Evolutionary conservation across 2,113 vertebrate genomes (phyloP), one percentile per base, ranked within the genome.

Genomic region (Laticauda colubrina): DNA sequence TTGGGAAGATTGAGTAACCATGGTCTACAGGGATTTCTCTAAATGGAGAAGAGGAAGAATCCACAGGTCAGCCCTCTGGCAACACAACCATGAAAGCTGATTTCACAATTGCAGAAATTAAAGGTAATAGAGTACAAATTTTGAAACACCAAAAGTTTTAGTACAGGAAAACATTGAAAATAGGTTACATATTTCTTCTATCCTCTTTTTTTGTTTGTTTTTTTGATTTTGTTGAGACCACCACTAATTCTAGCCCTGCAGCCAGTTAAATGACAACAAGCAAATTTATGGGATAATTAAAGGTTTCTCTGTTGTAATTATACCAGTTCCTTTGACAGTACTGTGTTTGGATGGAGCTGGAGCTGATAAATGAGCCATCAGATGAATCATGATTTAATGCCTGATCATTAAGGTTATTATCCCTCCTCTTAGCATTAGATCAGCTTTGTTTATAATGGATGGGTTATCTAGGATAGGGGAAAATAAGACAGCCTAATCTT

Each of bases 341-440:
- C 39, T 94, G 18, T 61, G 43, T 92, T 93, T 92, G 88, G 93
- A 93, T 91, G 85, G 18, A 95, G 95, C 91, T 95, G 88, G 91
- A 88, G 69, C 0, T 93, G 95, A 94, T 96, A 96, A 97, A 97
- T 97, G 95, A 93, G 89, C 96, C 24, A 45, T 88, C 56, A 89
- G 94, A 95, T 69, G 94, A 95, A 93, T 87, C 93, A n/a, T 0
- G 2, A 90, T 90, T 95, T n/a, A 57, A 81, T 95, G 89, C 59
- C 95, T 86, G 26, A 92, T 94, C 94, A 93, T 95, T 94, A 87
- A 96, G 96, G 89, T 91, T 43, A 94, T 94, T 94, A 86, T 61
- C 90, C 69, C 88, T 89, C 45, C 29, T 91, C 93, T 95, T 92
- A 85, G 93, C 91, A 81, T 89, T 87, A 92, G 94, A 95, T 92